Conservation (phyloP, 64 coral and sea anemone genomes). For the Montipora sp. region DNA sequence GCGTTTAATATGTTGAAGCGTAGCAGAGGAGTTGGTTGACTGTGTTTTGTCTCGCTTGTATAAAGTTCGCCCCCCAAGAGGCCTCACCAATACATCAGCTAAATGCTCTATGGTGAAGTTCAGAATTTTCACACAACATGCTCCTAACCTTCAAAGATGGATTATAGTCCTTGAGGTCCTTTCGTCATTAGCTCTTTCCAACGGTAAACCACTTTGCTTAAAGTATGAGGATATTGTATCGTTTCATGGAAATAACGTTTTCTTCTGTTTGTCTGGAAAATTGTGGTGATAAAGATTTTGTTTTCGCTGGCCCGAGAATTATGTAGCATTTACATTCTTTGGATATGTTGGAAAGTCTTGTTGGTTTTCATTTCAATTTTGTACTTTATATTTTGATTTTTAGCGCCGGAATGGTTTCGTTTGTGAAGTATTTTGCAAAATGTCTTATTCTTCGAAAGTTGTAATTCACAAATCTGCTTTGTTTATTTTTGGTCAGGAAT, state of each 20-base stretch:
- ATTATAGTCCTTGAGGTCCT: slow-evolving; percentile 7
- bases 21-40: slow-evolving; percentile 23
- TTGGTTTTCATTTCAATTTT: no score
- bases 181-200: background rate
- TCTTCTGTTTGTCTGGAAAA: background rate
- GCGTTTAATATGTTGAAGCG: slow-evolving; percentile 1
- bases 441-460: background rate
- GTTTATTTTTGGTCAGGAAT: slow-evolving; percentile 9
- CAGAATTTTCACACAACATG: slow-evolving; percentile 43
- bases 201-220: background rate
- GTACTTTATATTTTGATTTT: no score
- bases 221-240: background rate
- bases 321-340: no score
- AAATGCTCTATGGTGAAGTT: slow-evolving; percentile 52
- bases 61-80: background rate
- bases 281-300: background rate
- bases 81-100: background rate
- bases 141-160: background rate
- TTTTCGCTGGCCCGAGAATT: background rate
- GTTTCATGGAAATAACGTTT: background rate
- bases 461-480: background rate
- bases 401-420: no score
- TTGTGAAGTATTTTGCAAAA: background rate
- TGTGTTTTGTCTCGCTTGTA: background rate
- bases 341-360: no score